These are phyloP conservation scores for Microtus oregoni DNA, from an alignment of 2,113 vertebrate species.

Conservation along the genomic window DNA sequence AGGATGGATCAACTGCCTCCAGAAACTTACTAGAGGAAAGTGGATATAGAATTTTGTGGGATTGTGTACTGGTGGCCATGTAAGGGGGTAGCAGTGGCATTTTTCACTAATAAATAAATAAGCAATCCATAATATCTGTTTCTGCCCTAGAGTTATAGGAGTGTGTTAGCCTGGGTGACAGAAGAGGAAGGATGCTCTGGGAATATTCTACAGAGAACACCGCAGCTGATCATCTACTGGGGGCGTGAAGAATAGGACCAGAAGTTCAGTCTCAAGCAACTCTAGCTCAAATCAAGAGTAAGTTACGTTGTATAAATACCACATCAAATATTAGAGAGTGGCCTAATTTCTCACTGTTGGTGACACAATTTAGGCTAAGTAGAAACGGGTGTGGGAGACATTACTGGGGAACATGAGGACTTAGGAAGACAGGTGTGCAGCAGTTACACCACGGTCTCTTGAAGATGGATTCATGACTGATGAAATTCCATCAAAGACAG, in stretches of 20 bases:
- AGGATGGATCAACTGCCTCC: not conserved
- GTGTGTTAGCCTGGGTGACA: not conserved
- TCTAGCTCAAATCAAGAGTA: not conserved
- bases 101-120: conserved; percentile 24
- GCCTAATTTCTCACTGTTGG: not conserved
- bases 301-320: not conserved
- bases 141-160: not conserved
- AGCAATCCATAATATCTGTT: not conserved
- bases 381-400: not conserved
- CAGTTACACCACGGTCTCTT: not conserved
- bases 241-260: not conserved
- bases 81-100: not conserved
- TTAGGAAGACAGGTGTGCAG: not conserved
- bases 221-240: not conserved
- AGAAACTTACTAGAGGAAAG: not conserved
- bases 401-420: not conserved
- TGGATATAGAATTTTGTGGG: not conserved
- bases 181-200: not conserved
- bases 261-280: not conserved
- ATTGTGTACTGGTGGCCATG: not conserved
- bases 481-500: not conserved
- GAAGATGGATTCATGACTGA: not conserved
- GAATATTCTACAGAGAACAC: not conserved
- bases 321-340: not conserved
- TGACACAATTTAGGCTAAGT: not conserved